phyloP scores from a whole-genome alignment of 1,140 invertebrate species.

The Drosophila saltans region DNA sequence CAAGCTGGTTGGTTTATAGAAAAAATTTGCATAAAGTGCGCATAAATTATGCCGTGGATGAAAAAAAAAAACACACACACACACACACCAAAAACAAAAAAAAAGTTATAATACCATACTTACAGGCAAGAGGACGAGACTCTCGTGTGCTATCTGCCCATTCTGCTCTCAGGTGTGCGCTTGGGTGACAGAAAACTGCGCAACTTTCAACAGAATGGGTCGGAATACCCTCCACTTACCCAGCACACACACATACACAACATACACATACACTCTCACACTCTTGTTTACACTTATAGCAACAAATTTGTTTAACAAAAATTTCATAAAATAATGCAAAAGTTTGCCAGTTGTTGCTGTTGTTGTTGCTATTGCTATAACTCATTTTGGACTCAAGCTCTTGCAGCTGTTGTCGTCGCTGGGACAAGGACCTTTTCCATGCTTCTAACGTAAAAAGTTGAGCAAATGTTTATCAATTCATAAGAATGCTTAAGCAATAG shows the following conservation, averaged over 20 bases:
- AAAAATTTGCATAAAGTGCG: slow-evolving; percentile 67
- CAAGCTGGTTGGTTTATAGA: slow-evolving; percentile 41
- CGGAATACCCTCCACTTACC: neutral
- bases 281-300: slow-evolving; percentile 47
- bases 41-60: slow-evolving; percentile 56
- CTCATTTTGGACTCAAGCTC: slow-evolving; percentile 45
- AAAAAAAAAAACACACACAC: slow-evolving; percentile 1
- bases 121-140: slow-evolving; percentile 38
- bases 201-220: slow-evolving; percentile 36
- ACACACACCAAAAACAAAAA: slow-evolving; percentile 1
- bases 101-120: slow-evolving; percentile 66
- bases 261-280: neutral
- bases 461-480: slow-evolving; percentile 22
- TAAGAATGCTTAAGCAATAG: slow-evolving; percentile 18
- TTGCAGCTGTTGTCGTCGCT: slow-evolving; percentile 17
- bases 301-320: slow-evolving; percentile 62
- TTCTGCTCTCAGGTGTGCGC: slow-evolving; percentile 57
- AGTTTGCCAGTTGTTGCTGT: slow-evolving; percentile 49
- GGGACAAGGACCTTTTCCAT: slow-evolving; percentile 1
- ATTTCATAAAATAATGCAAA: slow-evolving; percentile 64
- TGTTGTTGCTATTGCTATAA: slow-evolving; percentile 40
- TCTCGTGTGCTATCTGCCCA: slow-evolving; percentile 29
- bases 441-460: slow-evolving; percentile 16
- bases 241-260: neutral
- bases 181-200: slow-evolving; percentile 57